Percentiles rank a stretch among this genome's conserved stretches.
phyloP scores from a whole-genome alignment of 2,113 vertebrate species.

The Marmota flaviventris region DNA sequence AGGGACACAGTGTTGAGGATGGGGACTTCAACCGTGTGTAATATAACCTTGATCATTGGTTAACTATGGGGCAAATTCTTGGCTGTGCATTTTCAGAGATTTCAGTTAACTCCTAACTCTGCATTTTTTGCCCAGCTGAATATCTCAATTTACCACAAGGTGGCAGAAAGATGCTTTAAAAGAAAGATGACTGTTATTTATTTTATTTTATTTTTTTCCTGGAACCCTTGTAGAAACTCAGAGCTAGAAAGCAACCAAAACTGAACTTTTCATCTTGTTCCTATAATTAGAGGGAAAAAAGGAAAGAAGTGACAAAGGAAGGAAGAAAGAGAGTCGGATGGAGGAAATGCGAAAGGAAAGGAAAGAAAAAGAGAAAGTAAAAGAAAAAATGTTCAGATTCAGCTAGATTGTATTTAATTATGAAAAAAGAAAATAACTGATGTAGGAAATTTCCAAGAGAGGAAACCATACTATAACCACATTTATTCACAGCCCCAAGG shows the following conservation, averaged over 20 bases:
- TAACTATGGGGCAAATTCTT: too few species aligned
- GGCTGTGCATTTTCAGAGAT: neutral
- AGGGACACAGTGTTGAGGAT: neutral
- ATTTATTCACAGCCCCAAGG: conserved; percentile 59
- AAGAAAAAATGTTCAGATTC: conserved; percentile 41
- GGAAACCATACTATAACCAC: conserved; percentile 68
- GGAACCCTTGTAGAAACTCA: neutral
- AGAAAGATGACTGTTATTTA: neutral
- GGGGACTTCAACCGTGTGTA: neutral
- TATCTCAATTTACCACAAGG: conserved; percentile 79
- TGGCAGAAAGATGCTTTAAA: conserved; percentile 81
- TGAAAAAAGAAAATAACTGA: conserved; percentile 18
- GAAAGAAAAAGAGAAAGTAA: conserved; percentile 43
- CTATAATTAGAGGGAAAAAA: neutral
- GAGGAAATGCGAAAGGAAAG: neutral
- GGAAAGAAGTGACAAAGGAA: neutral
- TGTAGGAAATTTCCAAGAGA: conserved; percentile 72
- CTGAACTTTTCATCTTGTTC: neutral
- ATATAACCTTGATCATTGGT: neutral
- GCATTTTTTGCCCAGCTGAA: neutral
- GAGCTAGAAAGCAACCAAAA: neutral
- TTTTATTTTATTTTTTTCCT: neutral
- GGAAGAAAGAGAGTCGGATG: neutral
- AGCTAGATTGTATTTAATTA: conserved; percentile 17
- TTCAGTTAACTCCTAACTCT: neutral